phyloP scores from a whole-genome alignment of 1,140 invertebrate species.

The Contarinia nasturtii region DNA sequence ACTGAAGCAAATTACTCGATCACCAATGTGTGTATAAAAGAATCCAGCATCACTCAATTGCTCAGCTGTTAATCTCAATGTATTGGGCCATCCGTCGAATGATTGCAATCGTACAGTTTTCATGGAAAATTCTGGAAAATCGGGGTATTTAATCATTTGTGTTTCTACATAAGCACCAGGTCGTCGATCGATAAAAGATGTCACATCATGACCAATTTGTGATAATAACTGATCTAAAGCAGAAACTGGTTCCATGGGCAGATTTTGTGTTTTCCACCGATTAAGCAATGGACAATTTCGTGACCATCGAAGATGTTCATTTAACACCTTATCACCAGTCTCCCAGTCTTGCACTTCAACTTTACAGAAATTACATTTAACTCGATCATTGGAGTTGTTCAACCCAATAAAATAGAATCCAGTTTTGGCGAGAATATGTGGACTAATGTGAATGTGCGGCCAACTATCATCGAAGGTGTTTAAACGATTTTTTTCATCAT shows the following conservation, averaged over 20 bases:
- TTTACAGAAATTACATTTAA: conserved; percentile 71
- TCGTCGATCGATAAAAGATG: conserved; percentile 10
- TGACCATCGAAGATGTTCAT: conserved; percentile 63
- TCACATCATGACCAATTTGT: conserved; percentile 17
- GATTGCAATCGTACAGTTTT: conserved; percentile 44
- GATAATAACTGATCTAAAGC: conserved; percentile 17
- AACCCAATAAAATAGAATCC: conserved; percentile 64
- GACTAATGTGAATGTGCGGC: conserved; percentile 32
- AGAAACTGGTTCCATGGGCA: conserved; percentile 27
- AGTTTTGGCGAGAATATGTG: conserved; percentile 41
- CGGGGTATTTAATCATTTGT: conserved; percentile 23
- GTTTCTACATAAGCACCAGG: conserved; percentile 3
- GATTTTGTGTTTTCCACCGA: conserved; percentile 38
- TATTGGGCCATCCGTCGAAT: conserved; percentile 54
- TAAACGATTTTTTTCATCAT: conserved; percentile 27
- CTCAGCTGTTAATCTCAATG: conserved; percentile 51
- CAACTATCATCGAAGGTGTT: conserved; percentile 35
- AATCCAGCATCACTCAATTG: conserved; percentile 72
- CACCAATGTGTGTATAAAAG: conserved; percentile 69
- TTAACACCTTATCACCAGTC: conserved; percentile 53
- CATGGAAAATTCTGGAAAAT: conserved; percentile 40
- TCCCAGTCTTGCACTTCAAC: conserved; percentile 69
- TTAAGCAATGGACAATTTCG: conserved; percentile 54
- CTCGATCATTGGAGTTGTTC: conserved; percentile 40
- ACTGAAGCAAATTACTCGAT: conserved; percentile 69